These are phyloP conservation scores for Drosophila gaucha DNA, from an alignment of 2,888 invertebrate species.

Conservation along the genomic window DNA sequence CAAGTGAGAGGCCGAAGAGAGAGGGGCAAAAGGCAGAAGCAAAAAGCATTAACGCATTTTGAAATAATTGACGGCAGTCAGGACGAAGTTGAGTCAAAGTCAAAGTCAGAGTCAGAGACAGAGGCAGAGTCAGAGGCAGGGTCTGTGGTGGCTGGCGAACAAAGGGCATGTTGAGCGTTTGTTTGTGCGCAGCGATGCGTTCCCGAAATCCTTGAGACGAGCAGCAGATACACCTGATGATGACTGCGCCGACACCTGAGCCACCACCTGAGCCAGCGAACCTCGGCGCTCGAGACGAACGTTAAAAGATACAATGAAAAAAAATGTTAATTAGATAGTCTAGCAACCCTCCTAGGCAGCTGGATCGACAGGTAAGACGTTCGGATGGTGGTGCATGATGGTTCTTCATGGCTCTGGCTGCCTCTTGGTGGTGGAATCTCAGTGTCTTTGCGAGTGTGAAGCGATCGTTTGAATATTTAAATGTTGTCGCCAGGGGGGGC, in stretches of 20 bases:
- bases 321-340: slow-evolving; percentile 75
- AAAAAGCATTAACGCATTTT: slow-evolving; percentile 60
- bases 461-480: slow-evolving; percentile 77
- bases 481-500: slow-evolving; percentile 61
- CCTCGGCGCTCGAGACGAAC: slow-evolving; percentile 36
- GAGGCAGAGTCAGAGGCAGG: slow-evolving; percentile 21
- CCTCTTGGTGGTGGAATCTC: slow-evolving; percentile 71
- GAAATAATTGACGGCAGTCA: slow-evolving; percentile 53
- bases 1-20: slow-evolving; percentile 11
- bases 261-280: slow-evolving; percentile 30
- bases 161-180: slow-evolving; percentile 40
- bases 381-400: slow-evolving; percentile 5
- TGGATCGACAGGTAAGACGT: slow-evolving; percentile 27
- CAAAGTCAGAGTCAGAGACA: slow-evolving; percentile 13
- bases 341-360: slow-evolving; percentile 66
- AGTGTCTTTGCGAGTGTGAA: slow-evolving; percentile 65
- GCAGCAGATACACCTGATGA: slow-evolving; percentile 62
- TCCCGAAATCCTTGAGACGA: slow-evolving; percentile 60
- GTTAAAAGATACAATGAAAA: slow-evolving; percentile 17
- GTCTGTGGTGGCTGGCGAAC: slow-evolving; percentile 22
- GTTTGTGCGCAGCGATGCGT: slow-evolving; percentile 68
- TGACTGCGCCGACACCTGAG: slow-evolving; percentile 64
- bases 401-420: neutral
- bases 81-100: slow-evolving; percentile 45
- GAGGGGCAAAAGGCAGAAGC: slow-evolving; percentile 4